Base-by-base conservation (phyloP, 2,888 invertebrate species). In the Tolmerus cingulatus region DNA sequence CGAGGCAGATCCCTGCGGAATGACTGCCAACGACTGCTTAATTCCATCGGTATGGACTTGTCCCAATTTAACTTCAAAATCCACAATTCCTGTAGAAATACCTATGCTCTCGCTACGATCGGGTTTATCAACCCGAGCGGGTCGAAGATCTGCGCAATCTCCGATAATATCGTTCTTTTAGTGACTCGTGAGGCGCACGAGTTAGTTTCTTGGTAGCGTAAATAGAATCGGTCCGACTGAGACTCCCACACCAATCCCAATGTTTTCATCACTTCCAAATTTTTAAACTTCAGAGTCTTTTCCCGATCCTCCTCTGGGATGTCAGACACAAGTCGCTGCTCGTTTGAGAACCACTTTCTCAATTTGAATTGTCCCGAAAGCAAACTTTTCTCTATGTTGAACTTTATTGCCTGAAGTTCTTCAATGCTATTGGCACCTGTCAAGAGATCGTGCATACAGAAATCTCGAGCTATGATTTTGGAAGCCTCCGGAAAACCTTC, bases 401-500 rank as follows among this genome's bases (percentile, higher is more conserved):
- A 9, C 14, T 87, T 79, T 14, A 89, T 86, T 51, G 87, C 81
- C 5, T 86, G 19, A 8, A 89, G 87, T 79, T 89, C 88, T n/a
- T 88, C 77, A 14, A 86, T 16, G 9, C 87, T 88, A 30, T 87
- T 57, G 14, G 81, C 87, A 12, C 88, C 88, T 12, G 89, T 88
- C 4, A 90, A 87, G 16, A 89, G 76, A 88, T 89, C 90, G 30
- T 90, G 89, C 12, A 90, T 89, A 74, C 90, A 90, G 86, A 90
- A 89, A 86, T 89, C 88, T 2, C 78, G 76, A 5, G 78, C 74
- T 27, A 89, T 46, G 55, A 87, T 87, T 23, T 89, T 57, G 34
- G 88, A 34, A n/a, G 89, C 90, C 88, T 51, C 87, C 85, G 88
- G 89, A 77, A 89, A 88, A 88, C 89, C 77, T 37, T 87, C n/a